These are phyloP conservation scores for Parelbella ahira DNA, from an alignment of 2,888 invertebrate genomes.

Conservation along the genomic window DNA sequence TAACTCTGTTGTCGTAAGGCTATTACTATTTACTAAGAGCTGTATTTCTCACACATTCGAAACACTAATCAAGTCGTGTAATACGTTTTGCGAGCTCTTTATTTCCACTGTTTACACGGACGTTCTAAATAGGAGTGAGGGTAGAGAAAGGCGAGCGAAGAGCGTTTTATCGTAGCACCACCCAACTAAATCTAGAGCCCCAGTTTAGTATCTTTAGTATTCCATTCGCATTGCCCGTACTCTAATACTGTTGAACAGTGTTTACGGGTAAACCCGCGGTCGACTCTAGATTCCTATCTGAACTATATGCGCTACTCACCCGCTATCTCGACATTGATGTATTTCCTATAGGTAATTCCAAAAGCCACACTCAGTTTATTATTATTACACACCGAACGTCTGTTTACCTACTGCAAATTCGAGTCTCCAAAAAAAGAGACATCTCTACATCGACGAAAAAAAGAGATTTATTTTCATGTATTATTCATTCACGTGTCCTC, in stretches of 20 bases:
- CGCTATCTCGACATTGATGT: constrained; percentile 16
- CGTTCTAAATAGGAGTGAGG: neutral
- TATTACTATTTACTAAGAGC: no score
- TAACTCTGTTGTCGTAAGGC: no score
- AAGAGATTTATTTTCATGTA: constrained; percentile 76
- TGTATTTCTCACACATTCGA: constrained; percentile 1
- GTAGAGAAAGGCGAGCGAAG: constrained; percentile 9
- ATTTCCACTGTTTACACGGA: constrained; percentile 14
- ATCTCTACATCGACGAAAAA: no score
- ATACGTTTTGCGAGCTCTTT: constrained; percentile 8
- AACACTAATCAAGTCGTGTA: constrained; percentile 10
- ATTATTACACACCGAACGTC: constrained; percentile 40
- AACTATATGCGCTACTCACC: constrained; percentile 4
- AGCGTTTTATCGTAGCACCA: constrained; percentile 16
- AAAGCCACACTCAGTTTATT: neutral
- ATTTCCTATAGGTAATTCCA: neutral
- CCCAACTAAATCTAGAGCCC: constrained; percentile 18
- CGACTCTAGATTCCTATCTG: constrained; percentile 16
- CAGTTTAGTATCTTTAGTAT: constrained; percentile 20
- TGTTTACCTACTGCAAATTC: constrained; percentile 61
- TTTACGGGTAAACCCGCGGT: constrained; percentile 18
- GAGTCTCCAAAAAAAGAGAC: constrained; percentile 55
- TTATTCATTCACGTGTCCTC: constrained; percentile 73
- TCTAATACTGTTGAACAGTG: constrained; percentile 13
- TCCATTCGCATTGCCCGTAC: constrained; percentile 12